phyloP scores from a whole-genome alignment of 2,113 vertebrate species.

The Bubo scandiacus region DNA sequence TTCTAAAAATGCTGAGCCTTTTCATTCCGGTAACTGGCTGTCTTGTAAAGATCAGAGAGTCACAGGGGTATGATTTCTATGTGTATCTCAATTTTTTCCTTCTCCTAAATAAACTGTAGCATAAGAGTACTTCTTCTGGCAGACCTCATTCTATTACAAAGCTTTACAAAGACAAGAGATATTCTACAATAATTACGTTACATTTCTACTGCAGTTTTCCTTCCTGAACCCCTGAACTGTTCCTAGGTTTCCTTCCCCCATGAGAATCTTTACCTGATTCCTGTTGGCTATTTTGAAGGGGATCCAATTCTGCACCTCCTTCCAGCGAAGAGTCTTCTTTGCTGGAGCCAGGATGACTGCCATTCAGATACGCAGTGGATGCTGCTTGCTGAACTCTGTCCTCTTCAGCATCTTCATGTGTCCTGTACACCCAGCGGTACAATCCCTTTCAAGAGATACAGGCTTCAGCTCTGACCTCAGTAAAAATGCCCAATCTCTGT shows the following conservation, averaged over 20 bases:
- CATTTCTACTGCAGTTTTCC: neutral
- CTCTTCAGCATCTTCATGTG: slow-evolving; percentile 89
- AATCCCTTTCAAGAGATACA: slow-evolving; percentile 63
- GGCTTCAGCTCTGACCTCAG: neutral
- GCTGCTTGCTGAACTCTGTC: slow-evolving; percentile 72
- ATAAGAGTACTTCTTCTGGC: neutral
- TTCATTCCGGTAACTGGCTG: neutral
- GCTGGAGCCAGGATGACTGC: neutral
- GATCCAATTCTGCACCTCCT: slow-evolving; percentile 21
- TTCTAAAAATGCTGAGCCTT: neutral
- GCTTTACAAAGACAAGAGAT: neutral
- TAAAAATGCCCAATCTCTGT: neutral
- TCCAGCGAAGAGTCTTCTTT: slow-evolving; percentile 12
- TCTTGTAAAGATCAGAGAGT: neutral
- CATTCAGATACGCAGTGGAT: slow-evolving; percentile 51
- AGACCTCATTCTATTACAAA: neutral
- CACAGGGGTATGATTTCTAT: neutral
- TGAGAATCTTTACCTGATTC: slow-evolving; percentile 63
- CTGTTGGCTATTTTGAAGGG: slow-evolving; percentile 28
- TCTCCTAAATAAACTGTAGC: neutral
- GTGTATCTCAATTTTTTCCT: neutral
- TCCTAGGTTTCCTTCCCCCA: neutral
- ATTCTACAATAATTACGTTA: neutral
- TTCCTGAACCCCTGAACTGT: neutral
- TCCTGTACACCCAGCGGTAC: slow-evolving; percentile 91